Evolutionary conservation across 2,888 invertebrate species (phyloP).

Genomic region (Pammene fasciana): DNA sequence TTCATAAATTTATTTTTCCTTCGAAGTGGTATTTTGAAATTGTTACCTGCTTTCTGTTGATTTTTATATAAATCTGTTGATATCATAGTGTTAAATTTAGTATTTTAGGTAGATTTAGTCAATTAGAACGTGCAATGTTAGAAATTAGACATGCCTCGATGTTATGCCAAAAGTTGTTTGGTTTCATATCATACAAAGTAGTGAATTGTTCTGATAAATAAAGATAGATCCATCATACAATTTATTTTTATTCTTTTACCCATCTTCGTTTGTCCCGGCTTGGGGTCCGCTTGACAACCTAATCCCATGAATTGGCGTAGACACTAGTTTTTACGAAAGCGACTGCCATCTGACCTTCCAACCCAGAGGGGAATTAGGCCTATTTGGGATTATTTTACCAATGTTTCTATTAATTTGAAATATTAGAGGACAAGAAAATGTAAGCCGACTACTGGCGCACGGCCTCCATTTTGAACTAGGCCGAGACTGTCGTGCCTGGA

Average conservation of each 20-base stretch:
- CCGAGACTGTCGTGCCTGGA: too few species aligned
- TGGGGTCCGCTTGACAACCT: too few species aligned
- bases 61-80: conserved; percentile 58
- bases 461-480: too few species aligned
- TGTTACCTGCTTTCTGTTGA: conserved; percentile 53
- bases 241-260: conserved; percentile 48
- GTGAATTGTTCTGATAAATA: conserved; percentile 78
- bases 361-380: too few species aligned
- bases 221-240: conserved; percentile 61
- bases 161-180: conserved; percentile 76
- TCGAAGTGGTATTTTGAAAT: conserved; percentile 58
- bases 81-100: conserved; percentile 40
- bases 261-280: too few species aligned
- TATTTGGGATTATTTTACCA: too few species aligned
- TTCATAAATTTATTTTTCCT: conserved; percentile 18
- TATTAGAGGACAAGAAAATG: too few species aligned
- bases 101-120: conserved; percentile 49
- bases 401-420: too few species aligned
- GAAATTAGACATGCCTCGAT: conserved; percentile 66
- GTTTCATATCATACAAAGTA: conserved; percentile 78
- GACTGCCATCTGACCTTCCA: too few species aligned
- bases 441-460: too few species aligned
- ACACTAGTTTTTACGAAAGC: too few species aligned
- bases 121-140: conserved; percentile 79
- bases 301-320: too few species aligned